phyloP scores from a whole-genome alignment of 2,113 vertebrate genomes.

The Tympanuchus pallidicinctus region DNA sequence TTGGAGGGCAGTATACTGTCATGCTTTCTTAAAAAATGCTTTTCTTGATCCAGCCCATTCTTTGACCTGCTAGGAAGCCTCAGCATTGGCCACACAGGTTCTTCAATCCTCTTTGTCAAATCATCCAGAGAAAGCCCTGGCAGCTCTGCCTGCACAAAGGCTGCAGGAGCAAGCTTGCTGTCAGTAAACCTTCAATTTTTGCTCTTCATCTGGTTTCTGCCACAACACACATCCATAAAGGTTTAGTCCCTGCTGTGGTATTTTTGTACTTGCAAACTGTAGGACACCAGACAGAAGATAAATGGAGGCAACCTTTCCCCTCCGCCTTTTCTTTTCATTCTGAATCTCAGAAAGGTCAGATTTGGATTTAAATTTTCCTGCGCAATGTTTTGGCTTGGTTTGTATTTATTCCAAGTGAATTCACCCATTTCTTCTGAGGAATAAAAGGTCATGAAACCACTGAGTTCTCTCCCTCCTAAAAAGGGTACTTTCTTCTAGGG shows the following conservation, averaged over 20 bases:
- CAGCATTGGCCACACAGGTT: fast-evolving
- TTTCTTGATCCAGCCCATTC: neutral
- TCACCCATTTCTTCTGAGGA: constrained; percentile 6
- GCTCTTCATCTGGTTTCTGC: neutral
- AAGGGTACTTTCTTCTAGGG: neutral
- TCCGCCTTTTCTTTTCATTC: fast-evolving
- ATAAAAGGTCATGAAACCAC: constrained; percentile 27
- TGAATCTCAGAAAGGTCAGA: neutral
- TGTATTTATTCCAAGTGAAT: constrained; percentile 29
- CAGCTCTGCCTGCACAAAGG: neutral
- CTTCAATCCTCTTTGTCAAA: neutral
- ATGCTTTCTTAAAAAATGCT: neutral
- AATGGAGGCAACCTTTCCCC: neutral
- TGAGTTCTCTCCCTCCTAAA: neutral
- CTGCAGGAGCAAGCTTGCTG: neutral
- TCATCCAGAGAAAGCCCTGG: neutral
- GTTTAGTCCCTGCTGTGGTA: neutral
- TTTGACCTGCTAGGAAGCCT: neutral
- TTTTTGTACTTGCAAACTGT: neutral
- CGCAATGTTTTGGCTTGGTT: neutral
- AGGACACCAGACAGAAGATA: neutral
- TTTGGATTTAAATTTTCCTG: neutral
- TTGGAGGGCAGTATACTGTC: fast-evolving
- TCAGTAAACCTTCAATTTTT: neutral
- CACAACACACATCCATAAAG: neutral